Evolutionary conservation across 2,113 vertebrate species (phyloP).

Genomic region (Glareola pratincola): DNA sequence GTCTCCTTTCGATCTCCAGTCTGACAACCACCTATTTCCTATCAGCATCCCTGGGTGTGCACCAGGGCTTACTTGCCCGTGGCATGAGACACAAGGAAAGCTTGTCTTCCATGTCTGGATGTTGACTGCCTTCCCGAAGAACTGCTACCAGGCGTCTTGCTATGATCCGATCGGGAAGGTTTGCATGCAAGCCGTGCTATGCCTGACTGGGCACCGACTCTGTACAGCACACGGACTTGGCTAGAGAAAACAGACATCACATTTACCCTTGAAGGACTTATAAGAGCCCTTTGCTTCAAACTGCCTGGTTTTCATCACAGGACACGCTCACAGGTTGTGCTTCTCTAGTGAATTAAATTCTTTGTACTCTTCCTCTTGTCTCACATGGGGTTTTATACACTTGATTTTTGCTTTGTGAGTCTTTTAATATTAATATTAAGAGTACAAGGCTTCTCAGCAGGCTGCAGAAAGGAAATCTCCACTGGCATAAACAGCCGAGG

Average conservation of each 20-base stretch:
- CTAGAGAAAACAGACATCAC: not conserved
- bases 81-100: not conserved
- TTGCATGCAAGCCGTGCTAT: not conserved
- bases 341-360: not conserved
- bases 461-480: not conserved
- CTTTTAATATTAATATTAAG: not conserved
- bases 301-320: not conserved
- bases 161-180: not conserved
- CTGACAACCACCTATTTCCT: not conserved
- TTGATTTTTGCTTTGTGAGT: not conserved
- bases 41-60: not conserved
- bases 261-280: not conserved
- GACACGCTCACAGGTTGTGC: not conserved
- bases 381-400: not conserved
- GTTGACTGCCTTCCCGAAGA: not conserved
- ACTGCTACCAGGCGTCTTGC: not conserved
- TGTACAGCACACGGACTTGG: not conserved
- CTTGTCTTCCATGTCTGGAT: not conserved
- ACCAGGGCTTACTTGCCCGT: not conserved
- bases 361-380: not conserved
- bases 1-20: not conserved
- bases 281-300: not conserved
- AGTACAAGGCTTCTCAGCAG: not conserved
- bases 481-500: not conserved
- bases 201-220: not conserved